Base-by-base conservation (phyloP, 2,797 vertebrate species). In the Aselliscus stoliczkanus region DNA sequence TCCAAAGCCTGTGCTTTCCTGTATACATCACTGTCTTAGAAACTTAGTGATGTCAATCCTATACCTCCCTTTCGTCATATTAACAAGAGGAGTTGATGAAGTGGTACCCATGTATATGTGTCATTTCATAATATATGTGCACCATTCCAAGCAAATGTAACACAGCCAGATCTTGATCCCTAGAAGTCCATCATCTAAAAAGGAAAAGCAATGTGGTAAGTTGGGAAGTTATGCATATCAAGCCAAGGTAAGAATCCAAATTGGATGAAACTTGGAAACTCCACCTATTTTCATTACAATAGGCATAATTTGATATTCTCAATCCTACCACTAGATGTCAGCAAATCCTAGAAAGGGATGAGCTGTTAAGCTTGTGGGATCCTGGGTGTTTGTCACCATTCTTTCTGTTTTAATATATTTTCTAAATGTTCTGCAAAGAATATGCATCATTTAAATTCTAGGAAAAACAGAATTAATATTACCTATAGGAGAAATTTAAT, bases 271-370 rank as follows among this genome's bases (percentile, higher is more conserved):
- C 29, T 82, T 37, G 27, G 62, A 90, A 87, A 70, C 0, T 85
- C 42, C 81, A 54, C 34, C n/a, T 87, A 34, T 50, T 14, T 86
- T 88, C 50, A 72, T 44, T 60, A 73, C 10, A n/a, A 50, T 20
- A 75, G 34, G 21, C 39, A 62, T 60, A 60, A 84, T 25, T 75
- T 90, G 21, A 54, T 34, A 65, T 90, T 88, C 77, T 80, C 25
- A 20, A 83, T 37, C 47, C 58, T 85, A 62, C 90, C 92, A 94
- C 87, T 95, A 87, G 87, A 75, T 87, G 92, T 89, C 92, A 97
- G 95, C 50, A 96, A 93, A 92, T 86, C 31, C 18, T 76, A 83
- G 75, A 89, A 83, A 92, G 58, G 69, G 39, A 50, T 42, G 29
- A 76, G 37, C 18, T 56, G 27, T 80, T 85, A 31, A 18, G 7